Percentiles rank a stretch among this genome's conserved stretches.
Conservation (phyloP, 1,140 invertebrate genomes). For the Heliothis virescens region DNA sequence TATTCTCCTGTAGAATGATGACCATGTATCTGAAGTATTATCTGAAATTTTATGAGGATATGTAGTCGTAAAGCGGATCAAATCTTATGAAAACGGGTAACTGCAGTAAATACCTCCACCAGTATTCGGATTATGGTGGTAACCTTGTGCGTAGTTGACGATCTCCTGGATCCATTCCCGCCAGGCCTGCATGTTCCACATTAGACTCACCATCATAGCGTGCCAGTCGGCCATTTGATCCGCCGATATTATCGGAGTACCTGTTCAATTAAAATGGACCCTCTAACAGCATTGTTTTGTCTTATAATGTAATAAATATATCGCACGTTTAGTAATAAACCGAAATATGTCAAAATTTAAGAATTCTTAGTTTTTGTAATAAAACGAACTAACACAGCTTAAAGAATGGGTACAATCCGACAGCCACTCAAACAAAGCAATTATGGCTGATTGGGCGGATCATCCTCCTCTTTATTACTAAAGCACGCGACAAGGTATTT, state of each 20-base stretch:
- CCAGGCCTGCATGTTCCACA: constrained; percentile 80
- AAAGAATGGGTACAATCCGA: too few relatives aligned
- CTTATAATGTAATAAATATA: too few relatives aligned
- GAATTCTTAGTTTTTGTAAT: too few relatives aligned
- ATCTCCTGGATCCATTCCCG: constrained; percentile 77
- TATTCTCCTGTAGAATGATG: constrained; percentile 65
- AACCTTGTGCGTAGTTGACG: constrained; percentile 64
- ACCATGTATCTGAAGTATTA: constrained; percentile 64
- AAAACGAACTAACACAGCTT: too few relatives aligned
- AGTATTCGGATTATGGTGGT: constrained; percentile 41
- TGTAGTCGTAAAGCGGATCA: too few relatives aligned
- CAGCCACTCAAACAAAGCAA: too few relatives aligned
- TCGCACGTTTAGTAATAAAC: too few relatives aligned
- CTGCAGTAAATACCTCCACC: not conserved
- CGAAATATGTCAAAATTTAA: too few relatives aligned
- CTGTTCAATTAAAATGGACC: constrained; percentile 48
- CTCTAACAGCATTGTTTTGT: too few relatives aligned
- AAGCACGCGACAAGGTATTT: too few relatives aligned
- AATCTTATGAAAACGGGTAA: not conserved
- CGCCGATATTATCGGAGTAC: constrained; percentile 72
- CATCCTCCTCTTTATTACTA: too few relatives aligned
- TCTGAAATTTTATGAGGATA: constrained; percentile 47
- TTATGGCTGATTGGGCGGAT: too few relatives aligned
- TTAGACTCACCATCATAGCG: constrained; percentile 78
- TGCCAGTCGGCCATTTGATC: constrained; percentile 80